Percentiles rank a stretch among this genome's conserved stretches.
Evolutionary conservation across 2,113 vertebrate genomes (phyloP).

Genomic region (Ictalurus punctatus): DNA sequence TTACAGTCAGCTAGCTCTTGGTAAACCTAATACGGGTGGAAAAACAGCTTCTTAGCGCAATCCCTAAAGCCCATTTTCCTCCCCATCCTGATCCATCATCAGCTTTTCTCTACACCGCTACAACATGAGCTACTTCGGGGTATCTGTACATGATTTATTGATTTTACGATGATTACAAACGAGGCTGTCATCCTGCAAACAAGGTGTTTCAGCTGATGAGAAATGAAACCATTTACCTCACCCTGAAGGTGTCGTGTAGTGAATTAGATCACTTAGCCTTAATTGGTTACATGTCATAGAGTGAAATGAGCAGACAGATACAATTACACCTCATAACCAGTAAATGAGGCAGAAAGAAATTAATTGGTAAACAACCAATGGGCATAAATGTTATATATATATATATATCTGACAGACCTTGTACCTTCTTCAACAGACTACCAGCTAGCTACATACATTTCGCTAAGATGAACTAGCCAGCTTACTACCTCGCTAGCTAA

Average conservation of each 20-base stretch:
- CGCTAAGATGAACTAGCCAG: background rate
- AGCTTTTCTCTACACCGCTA: conserved; percentile 1
- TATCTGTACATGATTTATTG: conserved; percentile 41
- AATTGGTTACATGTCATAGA: conserved; percentile 41
- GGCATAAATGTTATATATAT: background rate
- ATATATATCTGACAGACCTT: background rate
- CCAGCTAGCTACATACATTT: background rate
- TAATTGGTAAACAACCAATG: background rate
- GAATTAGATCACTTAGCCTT: conserved; percentile 29
- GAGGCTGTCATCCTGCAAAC: conserved; percentile 37
- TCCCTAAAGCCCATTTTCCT: background rate
- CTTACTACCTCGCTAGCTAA: background rate
- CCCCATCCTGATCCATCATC: background rate
- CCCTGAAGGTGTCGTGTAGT: conserved; percentile 22
- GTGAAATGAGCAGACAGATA: conserved; percentile 23
- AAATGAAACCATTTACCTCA: conserved; percentile 51
- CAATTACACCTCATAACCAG: conserved; percentile 27
- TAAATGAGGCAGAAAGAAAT: conserved; percentile 1
- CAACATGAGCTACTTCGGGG: background rate
- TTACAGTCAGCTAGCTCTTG: background rate
- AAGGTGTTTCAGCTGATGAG: conserved; percentile 33
- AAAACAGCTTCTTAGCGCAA: background rate
- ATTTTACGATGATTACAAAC: conserved; percentile 52
- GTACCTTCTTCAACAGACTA: background rate
- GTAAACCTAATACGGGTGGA: background rate